Percentiles rank a stretch among this genome's conserved stretches.
phyloP scores from a whole-genome alignment of 2,888 invertebrate genomes.

The Punctoribates punctum region DNA sequence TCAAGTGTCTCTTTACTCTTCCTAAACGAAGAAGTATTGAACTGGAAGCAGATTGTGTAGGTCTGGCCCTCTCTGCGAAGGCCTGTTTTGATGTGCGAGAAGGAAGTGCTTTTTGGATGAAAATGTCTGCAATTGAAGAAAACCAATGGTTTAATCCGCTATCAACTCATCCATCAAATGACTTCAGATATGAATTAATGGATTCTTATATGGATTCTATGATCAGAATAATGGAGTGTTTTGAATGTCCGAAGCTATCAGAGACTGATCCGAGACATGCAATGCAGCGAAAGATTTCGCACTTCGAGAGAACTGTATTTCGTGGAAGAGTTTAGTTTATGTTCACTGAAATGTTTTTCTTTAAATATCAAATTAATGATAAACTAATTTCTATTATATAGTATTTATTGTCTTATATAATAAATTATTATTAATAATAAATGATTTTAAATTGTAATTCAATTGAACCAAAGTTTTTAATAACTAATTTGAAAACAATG shows the following conservation, averaged over 20 bases:
- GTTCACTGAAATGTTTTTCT: too few species aligned
- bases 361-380: too few species aligned
- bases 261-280: too few species aligned
- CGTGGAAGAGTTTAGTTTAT: too few species aligned
- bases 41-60: slow-evolving; percentile 62
- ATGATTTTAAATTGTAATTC: too few species aligned
- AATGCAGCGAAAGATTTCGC: too few species aligned
- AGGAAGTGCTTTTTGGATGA: slow-evolving; percentile 60
- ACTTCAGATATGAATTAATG: slow-evolving; percentile 55
- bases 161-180: slow-evolving; percentile 60
- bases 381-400: too few species aligned
- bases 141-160: slow-evolving; percentile 47
- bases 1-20: slow-evolving; percentile 52
- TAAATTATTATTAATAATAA: too few species aligned
- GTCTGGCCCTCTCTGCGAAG: slow-evolving; percentile 60
- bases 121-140: slow-evolving; percentile 52
- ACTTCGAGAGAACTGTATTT: too few species aligned
- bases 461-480: too few species aligned
- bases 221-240: slow-evolving; percentile 48
- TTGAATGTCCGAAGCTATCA: slow-evolving; percentile 49
- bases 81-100: slow-evolving; percentile 60
- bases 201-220: slow-evolving; percentile 55
- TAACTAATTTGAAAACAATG: too few species aligned
- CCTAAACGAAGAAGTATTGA: slow-evolving; percentile 61
- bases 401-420: too few species aligned